Base-by-base conservation (phyloP, 2,113 vertebrate species). In the Salminus brasiliensis region DNA sequence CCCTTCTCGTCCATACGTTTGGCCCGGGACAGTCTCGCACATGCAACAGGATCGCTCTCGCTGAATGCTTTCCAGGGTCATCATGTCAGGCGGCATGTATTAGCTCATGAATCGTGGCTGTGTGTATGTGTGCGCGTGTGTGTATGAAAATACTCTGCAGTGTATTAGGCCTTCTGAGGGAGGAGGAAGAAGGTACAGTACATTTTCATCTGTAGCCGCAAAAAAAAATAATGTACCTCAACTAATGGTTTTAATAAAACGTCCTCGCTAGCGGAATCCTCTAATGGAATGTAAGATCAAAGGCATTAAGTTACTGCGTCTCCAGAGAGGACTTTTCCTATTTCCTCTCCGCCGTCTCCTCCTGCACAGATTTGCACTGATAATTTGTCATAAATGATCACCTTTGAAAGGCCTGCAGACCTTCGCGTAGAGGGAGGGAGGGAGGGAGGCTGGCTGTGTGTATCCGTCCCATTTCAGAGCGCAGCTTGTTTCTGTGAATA, bases 351-450 rank as follows among this genome's bases (percentile, higher is more conserved):
- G 43, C 29, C 25, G 25, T 57, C 27, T 66, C 27, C 30, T 23
- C 12, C 79, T 29, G 85, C 79, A 88, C 62, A 81, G 81, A 85
- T 81, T 74, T 85, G 81, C n/a, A 23, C 43, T 21, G 52, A 84
- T 80, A 2, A 55, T 79, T 72, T 3, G 49, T 52, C 29, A 72
- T n/a, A 55, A 73, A 77, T 30, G n/a, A 36, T 39, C 45, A 52
- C 32, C 16, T 21, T 32, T 73, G 21, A 47, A 79, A 47, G 52
- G 34, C 32, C 62, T 41, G 30, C 32, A 57, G 21, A 5, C 32
- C 25, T 55, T 18, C n/a, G 27, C 6, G 18, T 13, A n/a, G 13
- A 29, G 9, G 62, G 63, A 59, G 32, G 30, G 30, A 8, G 41
- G 29, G 52, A 10, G 34, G 30, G 73, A 47, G 15, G n/a, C n/a